These are phyloP conservation scores for Ametastegia equiseti DNA, from an alignment of 2,888 invertebrate genomes.

Conservation along the genomic window DNA sequence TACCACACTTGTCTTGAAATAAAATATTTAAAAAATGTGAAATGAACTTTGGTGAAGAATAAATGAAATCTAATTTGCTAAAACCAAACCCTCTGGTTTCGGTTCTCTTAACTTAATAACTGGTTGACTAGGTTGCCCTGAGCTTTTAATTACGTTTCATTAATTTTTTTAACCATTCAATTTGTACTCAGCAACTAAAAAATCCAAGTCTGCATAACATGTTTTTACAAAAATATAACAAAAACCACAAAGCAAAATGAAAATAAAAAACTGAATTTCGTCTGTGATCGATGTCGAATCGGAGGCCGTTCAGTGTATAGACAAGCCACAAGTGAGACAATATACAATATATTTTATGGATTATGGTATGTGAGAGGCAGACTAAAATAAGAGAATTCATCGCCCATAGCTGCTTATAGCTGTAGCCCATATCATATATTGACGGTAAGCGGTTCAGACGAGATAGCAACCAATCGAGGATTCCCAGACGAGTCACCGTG, in stretches of 20 bases:
- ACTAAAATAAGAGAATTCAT: not conserved
- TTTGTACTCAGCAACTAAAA: no score
- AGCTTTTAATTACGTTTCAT: no score
- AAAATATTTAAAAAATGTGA: no score
- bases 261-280: not conserved
- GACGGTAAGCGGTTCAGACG: conserved; percentile 42
- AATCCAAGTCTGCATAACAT: no score
- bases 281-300: not conserved
- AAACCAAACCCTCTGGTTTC: no score
- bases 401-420: not conserved
- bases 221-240: no score
- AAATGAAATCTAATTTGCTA: no score
- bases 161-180: no score
- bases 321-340: not conserved
- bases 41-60: no score
- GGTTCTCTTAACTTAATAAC: no score
- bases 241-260: not conserved
- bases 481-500: conserved; percentile 23
- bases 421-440: conserved; percentile 25
- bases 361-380: not conserved
- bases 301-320: not conserved
- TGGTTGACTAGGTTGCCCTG: no score
- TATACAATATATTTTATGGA: not conserved
- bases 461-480: conserved; percentile 40
- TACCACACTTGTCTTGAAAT: no score